A percentile compares a stretch with the other conserved stretches of the same genome.
Conservation (phyloP, 2,113 vertebrate species). For the Heterotilapia buettikoferi region DNA sequence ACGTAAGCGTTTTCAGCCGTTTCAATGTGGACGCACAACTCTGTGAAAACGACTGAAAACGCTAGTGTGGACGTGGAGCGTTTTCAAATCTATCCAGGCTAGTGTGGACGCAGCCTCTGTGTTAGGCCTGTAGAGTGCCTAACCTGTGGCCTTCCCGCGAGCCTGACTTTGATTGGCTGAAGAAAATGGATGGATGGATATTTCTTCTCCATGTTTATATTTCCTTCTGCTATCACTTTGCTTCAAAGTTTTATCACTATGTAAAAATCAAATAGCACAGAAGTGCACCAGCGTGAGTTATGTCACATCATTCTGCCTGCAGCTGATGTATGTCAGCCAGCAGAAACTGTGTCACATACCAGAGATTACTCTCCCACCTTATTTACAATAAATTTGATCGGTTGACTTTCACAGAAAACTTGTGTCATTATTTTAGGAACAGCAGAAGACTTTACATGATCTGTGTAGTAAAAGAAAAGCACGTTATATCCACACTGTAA, state of each 20-base stretch:
- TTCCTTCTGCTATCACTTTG: not conserved
- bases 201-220: not conserved
- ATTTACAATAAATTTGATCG: not conserved
- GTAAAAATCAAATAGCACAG: slow-evolving; percentile 4
- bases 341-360: slow-evolving; percentile 8
- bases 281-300: not conserved
- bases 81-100: too few relatives aligned
- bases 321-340: not conserved
- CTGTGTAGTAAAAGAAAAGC: not conserved
- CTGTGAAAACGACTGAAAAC: fast-evolving
- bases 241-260: not conserved
- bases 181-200: not conserved
- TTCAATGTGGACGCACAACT: not conserved
- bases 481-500: not conserved
- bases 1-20: too few relatives aligned
- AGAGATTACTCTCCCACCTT: not conserved
- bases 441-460: not conserved
- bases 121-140: not conserved
- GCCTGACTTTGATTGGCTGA: not conserved
- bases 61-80: fast-evolving
- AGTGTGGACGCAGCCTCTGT: not conserved
- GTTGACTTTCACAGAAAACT: not conserved
- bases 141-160: not conserved
- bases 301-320: not conserved
- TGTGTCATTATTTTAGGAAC: not conserved